These are phyloP conservation scores for Aplysia californica DNA, from an alignment of 1,140 invertebrate genomes.

Conservation along the genomic window DNA sequence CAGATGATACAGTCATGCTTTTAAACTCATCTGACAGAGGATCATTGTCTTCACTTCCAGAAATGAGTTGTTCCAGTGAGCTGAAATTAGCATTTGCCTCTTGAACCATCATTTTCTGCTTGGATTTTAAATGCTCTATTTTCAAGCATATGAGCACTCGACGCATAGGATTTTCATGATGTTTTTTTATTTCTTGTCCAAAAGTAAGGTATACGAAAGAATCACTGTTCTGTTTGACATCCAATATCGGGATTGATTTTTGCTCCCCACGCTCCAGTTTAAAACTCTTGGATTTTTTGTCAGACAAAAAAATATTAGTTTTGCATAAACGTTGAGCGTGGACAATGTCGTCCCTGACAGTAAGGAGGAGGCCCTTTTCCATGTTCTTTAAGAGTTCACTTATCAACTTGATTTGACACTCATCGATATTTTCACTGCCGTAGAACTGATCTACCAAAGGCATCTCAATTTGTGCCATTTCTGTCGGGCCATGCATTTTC, in stretches of 20 bases:
- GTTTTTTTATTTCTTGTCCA: constrained; percentile 15
- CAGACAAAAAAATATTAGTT: constrained; percentile 12
- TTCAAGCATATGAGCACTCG: background rate
- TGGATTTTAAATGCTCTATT: background rate
- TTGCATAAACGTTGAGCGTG: constrained; percentile 14
- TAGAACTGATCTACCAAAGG: background rate
- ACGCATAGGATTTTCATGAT: background rate
- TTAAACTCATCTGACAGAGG: background rate
- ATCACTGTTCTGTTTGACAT: background rate
- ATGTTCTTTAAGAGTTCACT: constrained; percentile 7
- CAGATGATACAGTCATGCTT: background rate
- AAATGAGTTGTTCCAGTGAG: background rate
- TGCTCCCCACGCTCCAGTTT: background rate
- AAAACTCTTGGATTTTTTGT: background rate
- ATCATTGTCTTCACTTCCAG: background rate
- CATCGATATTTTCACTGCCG: background rate
- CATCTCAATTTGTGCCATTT: background rate
- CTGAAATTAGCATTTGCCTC: background rate
- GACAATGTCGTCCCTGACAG: constrained; percentile 3
- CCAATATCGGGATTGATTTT: constrained; percentile 3
- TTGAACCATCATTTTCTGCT: background rate
- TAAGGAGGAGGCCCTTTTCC: constrained; percentile 13
- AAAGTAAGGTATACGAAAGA: background rate
- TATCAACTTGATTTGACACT: background rate
- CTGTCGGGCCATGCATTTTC: background rate